A percentile compares a stretch with the other conserved stretches of the same genome.
Conservation (phyloP, 2,888 invertebrate species). For the Phaonia tiefii region DNA sequence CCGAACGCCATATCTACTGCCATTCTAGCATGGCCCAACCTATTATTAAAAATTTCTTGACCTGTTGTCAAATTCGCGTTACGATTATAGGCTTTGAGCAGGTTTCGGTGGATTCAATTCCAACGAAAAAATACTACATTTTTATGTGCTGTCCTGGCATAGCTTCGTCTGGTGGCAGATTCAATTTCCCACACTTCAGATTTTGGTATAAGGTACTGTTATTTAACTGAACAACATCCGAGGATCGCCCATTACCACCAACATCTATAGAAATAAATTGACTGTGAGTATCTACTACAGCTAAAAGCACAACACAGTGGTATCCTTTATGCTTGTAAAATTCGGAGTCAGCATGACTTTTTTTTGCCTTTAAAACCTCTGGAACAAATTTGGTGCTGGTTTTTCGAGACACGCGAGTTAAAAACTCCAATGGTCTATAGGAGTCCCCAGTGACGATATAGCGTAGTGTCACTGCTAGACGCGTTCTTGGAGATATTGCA, state of each 20-base stretch:
- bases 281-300: constrained; percentile 29
- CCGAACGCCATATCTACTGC: constrained; percentile 33
- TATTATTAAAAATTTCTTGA: constrained; percentile 44
- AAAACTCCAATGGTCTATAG: constrained; percentile 46
- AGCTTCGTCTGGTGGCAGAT: constrained; percentile 19
- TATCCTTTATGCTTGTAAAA: constrained; percentile 52
- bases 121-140: constrained; percentile 35
- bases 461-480: constrained; percentile 26
- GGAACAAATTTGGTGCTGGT: constrained; percentile 54
- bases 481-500: constrained; percentile 13
- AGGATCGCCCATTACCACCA: constrained; percentile 26
- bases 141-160: constrained; percentile 10
- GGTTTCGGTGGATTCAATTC: constrained; percentile 13
- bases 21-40: constrained; percentile 29
- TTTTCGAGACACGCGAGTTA: constrained; percentile 47
- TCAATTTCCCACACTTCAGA: constrained; percentile 17
- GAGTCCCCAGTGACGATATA: constrained; percentile 59
- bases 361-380: constrained; percentile 27
- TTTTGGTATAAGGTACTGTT: neutral
- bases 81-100: constrained; percentile 37
- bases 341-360: neutral
- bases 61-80: neutral
- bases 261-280: constrained; percentile 37
- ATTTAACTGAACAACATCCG: constrained; percentile 15
- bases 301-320: constrained; percentile 44